A percentile compares a stretch with the other conserved stretches of the same genome.
Conservation (phyloP, 2,888 invertebrate species). For the Amblyteles armatorius region DNA sequence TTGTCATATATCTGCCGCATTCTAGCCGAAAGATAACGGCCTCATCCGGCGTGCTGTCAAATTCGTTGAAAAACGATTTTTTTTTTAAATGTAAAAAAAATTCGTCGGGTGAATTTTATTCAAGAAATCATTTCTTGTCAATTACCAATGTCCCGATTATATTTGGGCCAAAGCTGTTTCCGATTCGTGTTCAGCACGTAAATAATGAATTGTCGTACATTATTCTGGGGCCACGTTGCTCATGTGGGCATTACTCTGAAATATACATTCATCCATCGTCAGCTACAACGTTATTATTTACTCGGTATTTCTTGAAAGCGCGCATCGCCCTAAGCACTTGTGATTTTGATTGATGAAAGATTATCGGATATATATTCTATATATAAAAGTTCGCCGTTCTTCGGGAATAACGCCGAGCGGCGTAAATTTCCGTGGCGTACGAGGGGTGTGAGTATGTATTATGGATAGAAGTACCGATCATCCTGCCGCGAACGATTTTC, state of each 20-base stretch:
- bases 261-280: constrained; percentile 46
- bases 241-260: constrained; percentile 13
- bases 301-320: constrained; percentile 37
- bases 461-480: constrained; percentile 68
- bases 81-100: too few relatives aligned
- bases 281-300: constrained; percentile 58
- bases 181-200: too few relatives aligned
- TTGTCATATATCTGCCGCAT: not conserved
- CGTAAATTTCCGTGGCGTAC: constrained; percentile 53
- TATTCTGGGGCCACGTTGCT: too few relatives aligned
- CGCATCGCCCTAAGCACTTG: constrained; percentile 54
- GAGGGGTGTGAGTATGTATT: constrained; percentile 22
- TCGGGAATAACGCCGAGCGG: constrained; percentile 46
- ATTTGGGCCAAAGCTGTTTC: not conserved
- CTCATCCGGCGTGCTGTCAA: not conserved
- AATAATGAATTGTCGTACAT: too few relatives aligned
- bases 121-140: not conserved
- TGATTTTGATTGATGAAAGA: constrained; percentile 84
- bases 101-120: not conserved
- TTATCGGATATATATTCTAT: constrained; percentile 77
- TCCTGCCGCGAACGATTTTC: constrained; percentile 79
- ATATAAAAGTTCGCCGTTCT: constrained; percentile 38
- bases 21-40: not conserved
- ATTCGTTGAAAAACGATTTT: not conserved
- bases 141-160: not conserved